Conservation (phyloP, 2,888 invertebrate species). For the Ptychoptera contaminata region DNA sequence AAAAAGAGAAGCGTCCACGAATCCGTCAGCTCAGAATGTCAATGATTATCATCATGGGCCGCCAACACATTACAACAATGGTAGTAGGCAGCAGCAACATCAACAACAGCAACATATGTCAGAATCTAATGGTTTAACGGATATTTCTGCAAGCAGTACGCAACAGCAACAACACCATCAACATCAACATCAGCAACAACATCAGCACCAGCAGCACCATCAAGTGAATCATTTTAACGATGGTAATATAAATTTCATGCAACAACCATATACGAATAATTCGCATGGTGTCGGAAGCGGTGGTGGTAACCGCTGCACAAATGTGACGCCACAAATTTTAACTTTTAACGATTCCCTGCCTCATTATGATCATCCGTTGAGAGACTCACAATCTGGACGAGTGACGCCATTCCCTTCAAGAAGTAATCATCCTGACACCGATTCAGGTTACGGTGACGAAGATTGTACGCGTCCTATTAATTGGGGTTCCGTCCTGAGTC, state of each 20-base stretch:
- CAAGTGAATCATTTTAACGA: conserved; percentile 12
- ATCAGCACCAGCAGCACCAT: conserved; percentile 13
- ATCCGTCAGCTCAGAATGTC: conserved; percentile 23
- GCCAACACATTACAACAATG: no score
- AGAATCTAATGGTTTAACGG: not conserved
- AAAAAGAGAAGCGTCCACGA: conserved; percentile 26
- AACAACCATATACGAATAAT: conserved; percentile 25
- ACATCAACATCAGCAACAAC: conserved; percentile 11
- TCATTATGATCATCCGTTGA: conserved; percentile 30
- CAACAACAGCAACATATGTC: conserved; percentile 19
- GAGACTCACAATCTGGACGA: conserved; percentile 37
- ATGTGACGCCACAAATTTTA: no score
- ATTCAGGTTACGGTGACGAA: conserved; percentile 62
- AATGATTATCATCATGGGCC: conserved; percentile 9
- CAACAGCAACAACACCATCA: conserved; percentile 17
- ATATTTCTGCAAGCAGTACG: conserved; percentile 11
- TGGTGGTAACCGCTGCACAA: no score
- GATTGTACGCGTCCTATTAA: conserved; percentile 67
- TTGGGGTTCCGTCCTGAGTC: conserved; percentile 80
- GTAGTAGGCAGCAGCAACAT: conserved; percentile 15
- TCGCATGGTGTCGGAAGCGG: conserved; percentile 25
- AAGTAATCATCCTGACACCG: conserved; percentile 37
- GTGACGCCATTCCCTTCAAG: conserved; percentile 50
- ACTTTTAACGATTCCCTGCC: conserved; percentile 16
- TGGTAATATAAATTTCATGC: conserved; percentile 4